These are phyloP conservation scores for Schizotus pectinicornis DNA, from an alignment of 2,888 invertebrate species.

Conservation along the genomic window DNA sequence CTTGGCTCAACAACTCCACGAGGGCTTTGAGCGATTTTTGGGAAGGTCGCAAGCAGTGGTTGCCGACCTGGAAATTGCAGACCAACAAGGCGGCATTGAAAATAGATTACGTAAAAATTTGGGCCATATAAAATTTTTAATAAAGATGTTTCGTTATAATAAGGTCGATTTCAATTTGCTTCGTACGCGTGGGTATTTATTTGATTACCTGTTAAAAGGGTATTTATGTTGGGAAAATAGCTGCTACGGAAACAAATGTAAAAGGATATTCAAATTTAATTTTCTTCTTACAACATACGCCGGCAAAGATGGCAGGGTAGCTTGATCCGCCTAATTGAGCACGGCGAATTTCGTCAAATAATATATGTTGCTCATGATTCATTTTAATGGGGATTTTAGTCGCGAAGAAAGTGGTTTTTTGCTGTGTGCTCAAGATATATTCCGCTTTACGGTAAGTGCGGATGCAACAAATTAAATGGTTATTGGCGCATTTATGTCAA, in stretches of 20 bases:
- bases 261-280: constrained; percentile 27
- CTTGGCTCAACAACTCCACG: constrained; percentile 62
- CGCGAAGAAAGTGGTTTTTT: neutral
- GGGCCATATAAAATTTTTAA: constrained; percentile 51
- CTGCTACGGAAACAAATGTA: constrained; percentile 7
- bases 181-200: too few relatives aligned
- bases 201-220: constrained; percentile 8
- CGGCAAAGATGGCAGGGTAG: neutral
- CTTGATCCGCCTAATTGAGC: neutral
- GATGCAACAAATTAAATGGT: constrained; percentile 24
- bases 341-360: neutral
- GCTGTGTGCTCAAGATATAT: neutral
- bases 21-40: constrained; percentile 67
- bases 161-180: too few relatives aligned
- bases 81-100: constrained; percentile 65
- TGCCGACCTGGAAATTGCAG: constrained; percentile 61
- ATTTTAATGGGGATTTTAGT: neutral
- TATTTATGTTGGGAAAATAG: constrained; percentile 21
- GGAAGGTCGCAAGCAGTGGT: constrained; percentile 62
- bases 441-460: constrained; percentile 8
- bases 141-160: too few relatives aligned
- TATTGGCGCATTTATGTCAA: constrained; percentile 17
- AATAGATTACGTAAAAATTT: constrained; percentile 71
- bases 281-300: constrained; percentile 18
- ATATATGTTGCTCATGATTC: neutral